phyloP scores from a whole-genome alignment of 2,113 vertebrate species.

The Struthio camelus region DNA sequence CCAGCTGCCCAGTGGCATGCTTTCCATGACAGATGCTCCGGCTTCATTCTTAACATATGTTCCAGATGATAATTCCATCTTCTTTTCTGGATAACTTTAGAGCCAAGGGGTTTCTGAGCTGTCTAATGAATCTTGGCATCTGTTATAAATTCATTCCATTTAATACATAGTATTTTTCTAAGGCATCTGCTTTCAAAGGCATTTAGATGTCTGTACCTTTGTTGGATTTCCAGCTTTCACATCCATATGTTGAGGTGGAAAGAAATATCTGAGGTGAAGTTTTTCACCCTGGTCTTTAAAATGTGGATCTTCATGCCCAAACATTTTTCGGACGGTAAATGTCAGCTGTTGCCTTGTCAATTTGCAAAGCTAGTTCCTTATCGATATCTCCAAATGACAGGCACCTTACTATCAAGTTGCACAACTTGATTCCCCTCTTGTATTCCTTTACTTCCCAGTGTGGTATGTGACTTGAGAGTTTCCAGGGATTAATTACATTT shows the following conservation, averaged over 20 bases:
- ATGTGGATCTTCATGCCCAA: conserved; percentile 29
- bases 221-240: conserved; percentile 59
- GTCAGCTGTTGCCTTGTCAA: conserved; percentile 28
- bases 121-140: conserved; percentile 70
- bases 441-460: neutral
- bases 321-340: conserved; percentile 44
- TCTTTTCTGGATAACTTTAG: conserved; percentile 70
- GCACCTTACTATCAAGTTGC: neutral
- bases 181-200: conserved; percentile 57
- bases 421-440: neutral
- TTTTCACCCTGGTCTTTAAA: conserved; percentile 54
- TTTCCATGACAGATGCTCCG: conserved; percentile 70
- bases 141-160: conserved; percentile 71
- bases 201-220: conserved; percentile 60
- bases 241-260: conserved; percentile 59
- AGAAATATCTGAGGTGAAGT: conserved; percentile 45
- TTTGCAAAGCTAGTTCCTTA: neutral
- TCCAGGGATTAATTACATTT: neutral
- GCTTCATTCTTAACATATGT: conserved; percentile 71
- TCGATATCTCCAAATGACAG: conserved; percentile 10
- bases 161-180: conserved; percentile 67
- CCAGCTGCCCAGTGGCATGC: conserved; percentile 69
- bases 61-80: conserved; percentile 72
- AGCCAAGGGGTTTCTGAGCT: conserved; percentile 70
- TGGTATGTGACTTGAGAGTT: neutral